Percentiles rank a stretch among this genome's conserved stretches.
phyloP scores from a whole-genome alignment of 2,888 invertebrate species.

The Tipula helvola region DNA sequence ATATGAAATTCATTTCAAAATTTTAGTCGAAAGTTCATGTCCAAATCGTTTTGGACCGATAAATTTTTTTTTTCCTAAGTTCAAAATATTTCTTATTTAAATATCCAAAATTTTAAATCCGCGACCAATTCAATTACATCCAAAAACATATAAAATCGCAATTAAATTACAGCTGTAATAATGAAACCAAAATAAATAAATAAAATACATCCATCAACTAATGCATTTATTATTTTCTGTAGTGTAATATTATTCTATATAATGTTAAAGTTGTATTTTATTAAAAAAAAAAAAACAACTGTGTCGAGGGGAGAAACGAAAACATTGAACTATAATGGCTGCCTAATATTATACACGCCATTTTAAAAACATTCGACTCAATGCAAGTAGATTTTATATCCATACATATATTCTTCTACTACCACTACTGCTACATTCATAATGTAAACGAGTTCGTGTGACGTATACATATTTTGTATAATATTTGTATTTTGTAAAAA shows the following conservation, averaged over 20 bases:
- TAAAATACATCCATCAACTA: background rate
- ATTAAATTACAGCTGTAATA: background rate
- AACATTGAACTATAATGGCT: conserved; percentile 11
- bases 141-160: background rate
- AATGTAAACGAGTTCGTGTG: conserved; percentile 8
- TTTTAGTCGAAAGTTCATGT: background rate
- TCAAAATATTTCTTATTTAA: background rate
- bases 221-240: conserved; percentile 4
- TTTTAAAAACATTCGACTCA: conserved; percentile 10
- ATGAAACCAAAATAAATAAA: background rate
- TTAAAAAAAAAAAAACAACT: background rate
- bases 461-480: background rate
- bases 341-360: conserved; percentile 10
- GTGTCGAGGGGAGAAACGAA: conserved; percentile 5
- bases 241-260: background rate
- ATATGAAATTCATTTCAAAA: background rate
- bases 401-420: background rate
- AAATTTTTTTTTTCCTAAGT: background rate
- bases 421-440: background rate
- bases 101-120: background rate
- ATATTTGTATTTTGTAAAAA: conserved; percentile 9
- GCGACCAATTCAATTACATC: background rate
- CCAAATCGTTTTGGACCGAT: background rate
- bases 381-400: conserved; percentile 4
- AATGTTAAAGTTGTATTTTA: background rate